Conservation (phyloP, 1,140 invertebrate genomes). For the Dinothrombium tinctorium region DNA sequence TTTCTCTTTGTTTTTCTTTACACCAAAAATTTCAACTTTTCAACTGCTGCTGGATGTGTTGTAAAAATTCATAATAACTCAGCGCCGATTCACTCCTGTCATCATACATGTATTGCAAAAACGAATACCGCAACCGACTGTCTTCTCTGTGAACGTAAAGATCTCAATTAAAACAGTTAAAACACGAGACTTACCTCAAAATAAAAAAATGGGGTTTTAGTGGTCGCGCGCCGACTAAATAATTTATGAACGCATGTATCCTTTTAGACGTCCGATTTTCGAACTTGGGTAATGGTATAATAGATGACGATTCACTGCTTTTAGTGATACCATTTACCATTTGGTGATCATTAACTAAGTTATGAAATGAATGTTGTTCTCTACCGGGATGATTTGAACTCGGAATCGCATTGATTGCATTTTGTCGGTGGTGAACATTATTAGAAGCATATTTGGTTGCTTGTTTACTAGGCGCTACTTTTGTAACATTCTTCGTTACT, state of each 20-base stretch:
- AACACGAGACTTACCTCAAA: conserved; percentile 36
- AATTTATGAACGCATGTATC: conserved; percentile 52
- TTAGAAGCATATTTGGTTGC: background rate
- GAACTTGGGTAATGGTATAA: conserved; percentile 37
- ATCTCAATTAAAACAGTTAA: conserved; percentile 6
- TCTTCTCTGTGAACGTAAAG: conserved; percentile 41
- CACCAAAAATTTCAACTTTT: conserved; percentile 27
- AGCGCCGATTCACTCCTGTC: conserved; percentile 76
- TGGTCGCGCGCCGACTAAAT: conserved; percentile 60
- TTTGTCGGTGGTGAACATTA: background rate
- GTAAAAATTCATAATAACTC: conserved; percentile 94
- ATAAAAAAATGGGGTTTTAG: conserved; percentile 48
- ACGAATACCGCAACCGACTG: conserved; percentile 47
- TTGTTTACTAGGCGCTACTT: background rate
- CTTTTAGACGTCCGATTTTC: conserved; percentile 46
- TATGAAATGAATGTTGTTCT: no score
- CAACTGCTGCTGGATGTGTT: conserved; percentile 73
- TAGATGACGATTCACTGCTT: background rate
- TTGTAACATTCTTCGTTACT: background rate
- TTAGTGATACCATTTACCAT: no score
- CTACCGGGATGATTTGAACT: no score
- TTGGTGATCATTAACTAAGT: no score
- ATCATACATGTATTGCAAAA: conserved; percentile 72
- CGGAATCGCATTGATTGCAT: background rate
- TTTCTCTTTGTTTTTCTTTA: no score